Evolutionary conservation across 1,140 invertebrate genomes (phyloP), one percentile per base, ranked within the genome.

Genomic region (Dicyema japonicum): DNA sequence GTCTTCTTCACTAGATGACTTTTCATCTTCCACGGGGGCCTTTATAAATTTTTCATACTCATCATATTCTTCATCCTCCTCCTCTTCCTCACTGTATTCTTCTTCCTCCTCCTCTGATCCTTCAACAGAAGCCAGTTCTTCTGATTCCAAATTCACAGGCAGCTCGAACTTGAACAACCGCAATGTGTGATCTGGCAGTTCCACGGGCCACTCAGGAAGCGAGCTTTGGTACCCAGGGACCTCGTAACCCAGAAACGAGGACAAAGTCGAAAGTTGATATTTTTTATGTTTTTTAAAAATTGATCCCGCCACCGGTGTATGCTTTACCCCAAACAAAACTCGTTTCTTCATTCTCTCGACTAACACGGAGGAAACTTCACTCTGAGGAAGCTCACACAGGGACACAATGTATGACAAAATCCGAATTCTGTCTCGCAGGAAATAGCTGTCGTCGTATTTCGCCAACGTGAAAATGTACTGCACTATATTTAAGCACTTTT

Each of bases 381-480:
- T 4, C 15, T 6, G 14, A 24, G 23, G 14, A 24, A 14, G 2
- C 15, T 47, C 43, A 19, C 38, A 40, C 4, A 43, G 43, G 8
- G 48, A 18, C 3, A 80, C 61, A 36, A 88, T 67, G 17, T 66
- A 64, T 14, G 64, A 60, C 11, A 90, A 51, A 38, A 88, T 67
- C 13, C 82, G 53, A 2, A 72, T 71, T 2, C 80, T 57, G 54
- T 97, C 88, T 19, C 88, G 56, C 21, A 94, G 80, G 52, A 94
- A 85, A 43, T 97, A 94, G 48, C 78, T 88, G 27, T 69, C 65
- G 57, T 97, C 88, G 46, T 92, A 97, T 38, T 80, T 72, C 1
- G 88, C 82, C 38, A 94, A 54, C 41, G 76, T 76, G 34, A 92
- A 69, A 3, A 92, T 66, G 48, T 97, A 94, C 40, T 75, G 70